Conservation (phyloP, 2,888 invertebrate species). For the Cantharis nigra region DNA sequence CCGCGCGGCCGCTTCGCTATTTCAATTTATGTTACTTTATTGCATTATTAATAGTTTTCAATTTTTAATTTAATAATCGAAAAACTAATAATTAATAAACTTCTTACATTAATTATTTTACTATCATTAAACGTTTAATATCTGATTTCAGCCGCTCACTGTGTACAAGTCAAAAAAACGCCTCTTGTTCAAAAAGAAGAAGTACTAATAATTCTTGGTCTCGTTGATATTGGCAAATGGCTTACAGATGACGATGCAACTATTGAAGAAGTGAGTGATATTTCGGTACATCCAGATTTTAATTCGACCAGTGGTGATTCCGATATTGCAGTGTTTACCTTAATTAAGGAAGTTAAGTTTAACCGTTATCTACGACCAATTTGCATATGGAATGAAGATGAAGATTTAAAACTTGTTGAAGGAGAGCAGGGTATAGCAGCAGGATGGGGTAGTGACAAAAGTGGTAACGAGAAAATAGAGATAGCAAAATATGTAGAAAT, state of each 20-base stretch:
- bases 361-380: constrained; percentile 63
- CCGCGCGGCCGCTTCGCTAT: no score
- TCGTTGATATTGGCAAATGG: constrained; percentile 44
- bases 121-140: no score
- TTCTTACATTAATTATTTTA: no score
- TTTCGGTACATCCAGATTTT: constrained; percentile 63
- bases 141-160: constrained; percentile 46
- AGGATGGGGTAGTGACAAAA: constrained; percentile 63
- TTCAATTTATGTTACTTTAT: no score
- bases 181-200: constrained; percentile 40
- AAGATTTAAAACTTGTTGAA: constrained; percentile 46
- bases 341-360: constrained; percentile 58
- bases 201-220: constrained; percentile 46
- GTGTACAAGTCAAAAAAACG: constrained; percentile 42
- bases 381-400: constrained; percentile 63
- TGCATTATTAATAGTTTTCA: no score
- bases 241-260: constrained; percentile 28
- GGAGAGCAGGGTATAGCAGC: constrained; percentile 59
- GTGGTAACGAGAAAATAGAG: constrained; percentile 53
- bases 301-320: constrained; percentile 60
- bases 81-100: no score
- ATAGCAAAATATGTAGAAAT: constrained; percentile 59
- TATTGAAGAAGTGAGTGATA: constrained; percentile 50
- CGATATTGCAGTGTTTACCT: constrained; percentile 62
- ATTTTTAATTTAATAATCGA: no score